phyloP scores from a whole-genome alignment of 2,113 vertebrate species.

The Corydoras maculifer region DNA sequence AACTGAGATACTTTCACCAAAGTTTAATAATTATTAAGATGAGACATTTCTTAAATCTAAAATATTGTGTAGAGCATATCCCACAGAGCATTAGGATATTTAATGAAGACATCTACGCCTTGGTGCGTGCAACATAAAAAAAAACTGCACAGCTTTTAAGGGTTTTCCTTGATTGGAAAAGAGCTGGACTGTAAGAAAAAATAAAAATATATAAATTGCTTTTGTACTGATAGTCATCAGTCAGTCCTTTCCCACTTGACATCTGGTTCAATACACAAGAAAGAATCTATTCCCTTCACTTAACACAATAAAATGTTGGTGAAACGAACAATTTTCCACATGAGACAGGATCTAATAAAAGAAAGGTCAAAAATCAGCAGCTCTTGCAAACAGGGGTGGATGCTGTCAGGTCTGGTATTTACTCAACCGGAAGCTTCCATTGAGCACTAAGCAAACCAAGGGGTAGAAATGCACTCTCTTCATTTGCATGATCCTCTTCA shows the following conservation, averaged over 20 bases:
- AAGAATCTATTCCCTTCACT: slow-evolving; percentile 17
- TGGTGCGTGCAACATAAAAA: not conserved
- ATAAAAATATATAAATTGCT: slow-evolving; percentile 16
- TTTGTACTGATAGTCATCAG: slow-evolving; percentile 14
- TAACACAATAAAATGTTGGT: slow-evolving; percentile 13
- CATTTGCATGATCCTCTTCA: slow-evolving; percentile 24
- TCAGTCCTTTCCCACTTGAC: slow-evolving; percentile 10
- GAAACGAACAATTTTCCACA: slow-evolving; percentile 2
- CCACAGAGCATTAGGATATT: not conserved
- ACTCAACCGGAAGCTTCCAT: slow-evolving; percentile 19
- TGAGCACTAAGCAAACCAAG: slow-evolving; percentile 23
- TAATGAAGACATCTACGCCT: not conserved
- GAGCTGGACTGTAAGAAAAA: slow-evolving; percentile 5
- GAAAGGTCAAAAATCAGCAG: slow-evolving; percentile 43
- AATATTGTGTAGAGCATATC: too few relatives aligned
- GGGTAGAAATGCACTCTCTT: slow-evolving; percentile 6
- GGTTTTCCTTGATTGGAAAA: slow-evolving; percentile 2
- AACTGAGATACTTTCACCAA: too few relatives aligned
- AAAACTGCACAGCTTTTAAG: not conserved
- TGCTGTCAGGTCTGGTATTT: slow-evolving; percentile 43
- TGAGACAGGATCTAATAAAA: slow-evolving; percentile 37
- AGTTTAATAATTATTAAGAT: too few relatives aligned
- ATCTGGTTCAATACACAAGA: slow-evolving; percentile 19
- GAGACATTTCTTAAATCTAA: too few relatives aligned
- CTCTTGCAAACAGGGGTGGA: slow-evolving; percentile 38